These are phyloP conservation scores for Scaptomyza parva DNA, from an alignment of 2,888 invertebrate species.

Conservation along the genomic window DNA sequence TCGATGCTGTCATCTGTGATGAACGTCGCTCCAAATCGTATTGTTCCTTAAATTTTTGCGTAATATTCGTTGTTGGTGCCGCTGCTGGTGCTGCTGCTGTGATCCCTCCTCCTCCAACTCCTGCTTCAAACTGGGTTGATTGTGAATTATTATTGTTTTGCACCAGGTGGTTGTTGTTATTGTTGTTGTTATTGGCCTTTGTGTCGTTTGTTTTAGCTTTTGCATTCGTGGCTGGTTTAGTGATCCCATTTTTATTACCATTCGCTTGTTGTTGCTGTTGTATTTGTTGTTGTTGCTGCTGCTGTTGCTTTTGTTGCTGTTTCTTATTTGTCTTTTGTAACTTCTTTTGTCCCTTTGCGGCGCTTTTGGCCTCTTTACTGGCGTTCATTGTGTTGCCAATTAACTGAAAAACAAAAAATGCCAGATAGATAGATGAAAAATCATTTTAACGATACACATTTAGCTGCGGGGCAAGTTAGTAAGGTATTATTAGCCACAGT, in stretches of 20 bases:
- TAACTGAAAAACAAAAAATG: conserved; percentile 46
- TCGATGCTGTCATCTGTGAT: conserved; percentile 26
- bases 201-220: conserved; percentile 47
- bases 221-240: conserved; percentile 48
- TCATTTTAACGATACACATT: conserved; percentile 1
- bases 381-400: conserved; percentile 72
- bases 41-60: conserved; percentile 69
- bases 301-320: conserved; percentile 67
- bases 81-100: neutral
- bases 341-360: conserved; percentile 85
- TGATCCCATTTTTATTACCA: conserved; percentile 72
- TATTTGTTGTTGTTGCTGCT: conserved; percentile 47
- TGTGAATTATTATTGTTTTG: conserved; percentile 42
- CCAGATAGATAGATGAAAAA: conserved; percentile 6
- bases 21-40: conserved; percentile 61
- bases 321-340: conserved; percentile 82
- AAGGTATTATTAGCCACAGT: conserved; percentile 18
- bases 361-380: conserved; percentile 78
- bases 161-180: conserved; percentile 34
- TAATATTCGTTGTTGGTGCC: conserved; percentile 42
- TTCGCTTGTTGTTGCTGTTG: conserved; percentile 57
- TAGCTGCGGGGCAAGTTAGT: conserved; percentile 11
- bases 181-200: conserved; percentile 37
- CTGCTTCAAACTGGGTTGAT: neutral
- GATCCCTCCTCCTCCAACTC: conserved; percentile 4